These are phyloP conservation scores for Silurus glanis DNA, from an alignment of 2,113 vertebrate species.

Conservation along the genomic window DNA sequence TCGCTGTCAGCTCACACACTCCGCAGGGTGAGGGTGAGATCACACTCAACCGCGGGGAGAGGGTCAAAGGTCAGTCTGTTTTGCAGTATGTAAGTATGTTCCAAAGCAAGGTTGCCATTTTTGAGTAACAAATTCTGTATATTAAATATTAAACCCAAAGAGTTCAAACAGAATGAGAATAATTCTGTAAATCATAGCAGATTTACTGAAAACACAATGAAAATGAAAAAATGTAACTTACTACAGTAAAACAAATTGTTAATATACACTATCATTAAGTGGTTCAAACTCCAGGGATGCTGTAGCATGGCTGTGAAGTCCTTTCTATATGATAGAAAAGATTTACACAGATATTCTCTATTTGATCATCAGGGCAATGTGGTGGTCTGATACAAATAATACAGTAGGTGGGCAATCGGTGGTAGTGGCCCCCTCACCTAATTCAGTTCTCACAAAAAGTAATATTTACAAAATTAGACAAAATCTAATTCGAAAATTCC, in stretches of 20 bases:
- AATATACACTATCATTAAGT: neutral
- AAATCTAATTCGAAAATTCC: no score
- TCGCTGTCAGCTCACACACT: constrained; percentile 85
- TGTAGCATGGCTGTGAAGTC: neutral
- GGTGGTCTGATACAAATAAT: no score
- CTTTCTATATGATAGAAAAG: neutral
- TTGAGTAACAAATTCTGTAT: neutral
- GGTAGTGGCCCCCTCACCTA: no score
- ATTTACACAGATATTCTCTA: neutral
- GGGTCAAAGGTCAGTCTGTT: constrained; percentile 85
- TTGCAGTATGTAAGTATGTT: neutral
- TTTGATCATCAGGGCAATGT: neutral
- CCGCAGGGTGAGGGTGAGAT: constrained; percentile 91
- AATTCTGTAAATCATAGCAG: neutral
- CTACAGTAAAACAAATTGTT: neutral
- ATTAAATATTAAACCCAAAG: neutral
- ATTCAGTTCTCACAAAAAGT: no score
- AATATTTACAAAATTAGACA: no score
- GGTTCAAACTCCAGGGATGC: neutral
- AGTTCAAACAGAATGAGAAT: neutral
- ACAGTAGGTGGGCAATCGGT: no score
- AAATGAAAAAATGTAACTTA: neutral
- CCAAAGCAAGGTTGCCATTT: constrained; percentile 6
- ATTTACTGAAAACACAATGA: neutral
- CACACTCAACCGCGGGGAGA: constrained; percentile 90